A percentile compares a stretch with the other conserved stretches of the same genome.
Conservation (phyloP, 2,888 invertebrate genomes). For the Galerucella nymphaeae region DNA sequence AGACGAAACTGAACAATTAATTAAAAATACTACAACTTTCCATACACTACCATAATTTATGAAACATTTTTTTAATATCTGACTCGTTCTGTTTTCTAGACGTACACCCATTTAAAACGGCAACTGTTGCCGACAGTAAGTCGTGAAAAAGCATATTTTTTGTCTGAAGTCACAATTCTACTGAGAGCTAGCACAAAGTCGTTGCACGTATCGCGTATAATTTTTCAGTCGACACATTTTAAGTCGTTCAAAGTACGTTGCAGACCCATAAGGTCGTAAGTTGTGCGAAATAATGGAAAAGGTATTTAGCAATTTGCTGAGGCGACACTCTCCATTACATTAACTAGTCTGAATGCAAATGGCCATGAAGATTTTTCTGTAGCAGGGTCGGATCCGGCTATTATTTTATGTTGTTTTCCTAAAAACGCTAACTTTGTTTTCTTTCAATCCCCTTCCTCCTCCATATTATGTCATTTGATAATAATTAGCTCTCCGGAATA, state of each 20-base stretch:
- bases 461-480: too few species aligned
- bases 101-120: neutral
- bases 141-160: neutral
- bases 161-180: neutral
- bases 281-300: conserved; percentile 4
- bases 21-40: neutral
- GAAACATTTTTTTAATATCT: neutral
- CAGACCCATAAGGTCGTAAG: conserved; percentile 7
- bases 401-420: too few species aligned
- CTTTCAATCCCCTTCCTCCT: too few species aligned
- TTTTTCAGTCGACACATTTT: neutral
- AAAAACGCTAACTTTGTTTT: too few species aligned
- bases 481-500: too few species aligned
- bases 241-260: conserved; percentile 4
- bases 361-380: neutral
- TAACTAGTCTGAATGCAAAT: neutral
- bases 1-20: neutral
- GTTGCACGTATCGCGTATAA: conserved; percentile 3
- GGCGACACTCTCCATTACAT: conserved; percentile 6
- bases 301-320: conserved; percentile 5
- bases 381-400: neutral
- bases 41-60: neutral
- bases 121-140: conserved; percentile 5
- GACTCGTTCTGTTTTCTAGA: neutral
- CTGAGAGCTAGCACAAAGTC: neutral